These are phyloP conservation scores for Cisticola juncidis DNA, from an alignment of 2,113 vertebrate species.

Conservation along the genomic window DNA sequence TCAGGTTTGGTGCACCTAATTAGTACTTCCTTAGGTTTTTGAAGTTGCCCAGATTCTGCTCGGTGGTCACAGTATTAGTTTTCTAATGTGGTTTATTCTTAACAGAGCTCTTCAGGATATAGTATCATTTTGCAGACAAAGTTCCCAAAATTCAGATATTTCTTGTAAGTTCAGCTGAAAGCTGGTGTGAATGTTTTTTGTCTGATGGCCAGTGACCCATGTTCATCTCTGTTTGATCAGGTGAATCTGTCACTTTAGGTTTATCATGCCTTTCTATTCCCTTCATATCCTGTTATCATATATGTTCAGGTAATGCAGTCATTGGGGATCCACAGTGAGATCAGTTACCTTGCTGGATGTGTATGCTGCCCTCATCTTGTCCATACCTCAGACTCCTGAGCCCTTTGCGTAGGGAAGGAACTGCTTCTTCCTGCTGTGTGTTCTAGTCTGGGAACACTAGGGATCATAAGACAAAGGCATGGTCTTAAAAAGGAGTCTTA, in stretches of 20 bases:
- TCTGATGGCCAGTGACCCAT: not conserved
- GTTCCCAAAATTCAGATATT: not conserved
- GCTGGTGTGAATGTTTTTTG: not conserved
- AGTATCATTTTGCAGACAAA: not conserved
- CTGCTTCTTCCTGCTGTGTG: not conserved
- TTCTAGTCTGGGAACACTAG: not conserved
- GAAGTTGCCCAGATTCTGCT: not conserved
- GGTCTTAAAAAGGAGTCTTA: not conserved
- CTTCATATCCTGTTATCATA: not conserved
- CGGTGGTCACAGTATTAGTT: not conserved
- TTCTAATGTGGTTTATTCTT: not conserved
- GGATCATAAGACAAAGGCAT: not conserved
- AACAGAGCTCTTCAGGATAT: not conserved
- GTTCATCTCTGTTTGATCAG: not conserved
- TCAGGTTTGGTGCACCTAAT: not conserved
- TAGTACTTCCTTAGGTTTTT: not conserved
- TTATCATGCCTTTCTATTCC: not conserved
- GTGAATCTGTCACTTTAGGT: not conserved
- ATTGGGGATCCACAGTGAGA: rapidly evolving
- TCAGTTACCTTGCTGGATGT: not conserved
- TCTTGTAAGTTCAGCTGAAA: not conserved
- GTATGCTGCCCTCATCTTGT: not conserved
- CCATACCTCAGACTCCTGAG: not conserved
- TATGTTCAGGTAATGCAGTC: not conserved
- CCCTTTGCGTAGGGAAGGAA: not conserved